A percentile compares a stretch with the other conserved stretches of the same genome.
phyloP scores from a whole-genome alignment of 2,113 vertebrate genomes.

The Alaudala cheleensis region DNA sequence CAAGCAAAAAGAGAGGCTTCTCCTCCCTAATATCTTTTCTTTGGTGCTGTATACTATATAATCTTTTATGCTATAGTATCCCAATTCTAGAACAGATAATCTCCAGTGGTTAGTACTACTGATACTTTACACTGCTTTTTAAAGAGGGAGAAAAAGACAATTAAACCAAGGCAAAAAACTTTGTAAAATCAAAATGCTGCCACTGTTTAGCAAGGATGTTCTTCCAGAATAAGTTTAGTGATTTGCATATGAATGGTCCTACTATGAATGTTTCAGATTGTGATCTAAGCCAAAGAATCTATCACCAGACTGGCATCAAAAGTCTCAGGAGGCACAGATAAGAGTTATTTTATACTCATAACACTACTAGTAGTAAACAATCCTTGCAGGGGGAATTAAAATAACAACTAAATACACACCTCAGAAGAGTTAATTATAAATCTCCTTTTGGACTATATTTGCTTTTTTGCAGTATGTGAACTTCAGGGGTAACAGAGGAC shows the following conservation, averaged over 20 bases:
- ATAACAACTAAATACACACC: neutral
- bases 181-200: constrained; percentile 45
- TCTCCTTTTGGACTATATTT: neutral
- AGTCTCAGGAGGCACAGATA: neutral
- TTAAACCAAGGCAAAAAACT: constrained; percentile 45
- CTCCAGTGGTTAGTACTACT: constrained; percentile 44
- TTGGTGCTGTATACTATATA: constrained; percentile 35
- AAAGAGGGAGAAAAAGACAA: neutral
- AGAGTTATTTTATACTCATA: neutral
- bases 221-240: constrained; percentile 14
- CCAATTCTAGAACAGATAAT: constrained; percentile 51
- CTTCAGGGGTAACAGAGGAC: neutral
- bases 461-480: neutral
- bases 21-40: constrained; percentile 41
- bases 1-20: constrained; percentile 36
- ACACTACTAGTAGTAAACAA: neutral
- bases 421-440: neutral
- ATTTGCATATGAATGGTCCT: constrained; percentile 33
- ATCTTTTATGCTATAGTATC: constrained; percentile 56
- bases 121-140: constrained; percentile 24
- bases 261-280: constrained; percentile 7
- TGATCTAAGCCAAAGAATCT: neutral
- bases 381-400: rapidly evolving
- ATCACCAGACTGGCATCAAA: neutral
- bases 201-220: constrained; percentile 8